These are phyloP conservation scores for Perizoma affinitatum DNA, from an alignment of 2,888 invertebrate species.

Conservation along the genomic window DNA sequence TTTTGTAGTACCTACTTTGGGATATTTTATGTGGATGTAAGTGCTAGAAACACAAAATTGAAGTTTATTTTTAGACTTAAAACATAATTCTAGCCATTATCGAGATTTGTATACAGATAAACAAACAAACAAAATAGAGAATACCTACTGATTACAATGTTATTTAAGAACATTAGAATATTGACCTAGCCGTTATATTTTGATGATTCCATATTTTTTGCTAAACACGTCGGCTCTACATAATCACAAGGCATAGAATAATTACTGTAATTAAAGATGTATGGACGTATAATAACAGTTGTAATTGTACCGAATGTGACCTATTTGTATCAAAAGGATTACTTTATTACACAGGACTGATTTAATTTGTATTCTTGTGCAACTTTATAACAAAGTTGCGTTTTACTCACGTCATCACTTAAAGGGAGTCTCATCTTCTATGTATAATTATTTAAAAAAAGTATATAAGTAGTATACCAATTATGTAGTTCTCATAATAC, in stretches of 20 bases:
- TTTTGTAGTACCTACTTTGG: no score
- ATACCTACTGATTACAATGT: no score
- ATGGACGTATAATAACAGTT: conserved; percentile 38
- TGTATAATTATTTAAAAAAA: no score
- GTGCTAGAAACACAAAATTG: no score
- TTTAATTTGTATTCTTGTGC: conserved; percentile 20
- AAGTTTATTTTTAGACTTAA: no score
- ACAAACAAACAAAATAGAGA: no score
- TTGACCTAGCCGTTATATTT: background rate
- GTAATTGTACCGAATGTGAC: conserved; percentile 50
- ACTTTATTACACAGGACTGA: conserved; percentile 33
- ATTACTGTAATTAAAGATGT: conserved; percentile 29
- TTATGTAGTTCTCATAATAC: no score
- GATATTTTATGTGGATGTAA: no score
- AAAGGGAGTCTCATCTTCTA: background rate
- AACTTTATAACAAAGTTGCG: conserved; percentile 4
- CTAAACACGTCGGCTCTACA: conserved; percentile 1
- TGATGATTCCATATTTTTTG: conserved; percentile 18
- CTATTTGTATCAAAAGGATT: conserved; percentile 47
- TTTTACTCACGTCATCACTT: background rate
- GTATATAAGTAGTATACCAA: no score
- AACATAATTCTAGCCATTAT: no score
- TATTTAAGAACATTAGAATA: no score
- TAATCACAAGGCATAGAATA: conserved; percentile 25
- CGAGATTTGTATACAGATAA: no score